These are phyloP conservation scores for Melanostoma mellinum DNA, from an alignment of 2,888 invertebrate species.

Conservation along the genomic window DNA sequence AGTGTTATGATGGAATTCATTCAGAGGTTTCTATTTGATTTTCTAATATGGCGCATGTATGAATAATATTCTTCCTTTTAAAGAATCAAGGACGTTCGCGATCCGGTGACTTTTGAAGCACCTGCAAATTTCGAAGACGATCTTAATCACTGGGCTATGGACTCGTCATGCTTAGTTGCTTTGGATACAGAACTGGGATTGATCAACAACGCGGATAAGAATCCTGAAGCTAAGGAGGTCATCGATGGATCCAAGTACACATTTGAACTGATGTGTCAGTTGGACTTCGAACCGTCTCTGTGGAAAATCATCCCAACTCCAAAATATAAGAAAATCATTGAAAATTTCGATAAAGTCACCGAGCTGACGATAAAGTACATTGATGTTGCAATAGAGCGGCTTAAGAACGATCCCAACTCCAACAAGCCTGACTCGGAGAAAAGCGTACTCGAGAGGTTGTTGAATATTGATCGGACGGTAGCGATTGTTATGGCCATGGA, in stretches of 20 bases:
- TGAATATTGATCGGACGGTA: slow-evolving; percentile 77
- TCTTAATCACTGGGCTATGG: slow-evolving; percentile 84
- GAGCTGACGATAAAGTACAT: slow-evolving; percentile 76
- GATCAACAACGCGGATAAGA: slow-evolving; percentile 66
- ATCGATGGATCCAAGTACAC: slow-evolving; percentile 69
- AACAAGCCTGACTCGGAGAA: slow-evolving; percentile 74
- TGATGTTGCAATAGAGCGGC: slow-evolving; percentile 77
- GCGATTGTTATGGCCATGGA: slow-evolving; percentile 76
- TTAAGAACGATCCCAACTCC: slow-evolving; percentile 67
- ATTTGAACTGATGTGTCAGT: slow-evolving; percentile 72
- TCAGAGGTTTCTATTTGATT: slow-evolving; percentile 13
- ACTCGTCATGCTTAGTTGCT: slow-evolving; percentile 81
- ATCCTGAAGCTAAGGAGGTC: slow-evolving; percentile 73
- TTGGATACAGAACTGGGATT: slow-evolving; percentile 78
- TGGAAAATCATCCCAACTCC: slow-evolving; percentile 75
- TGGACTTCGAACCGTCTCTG: slow-evolving; percentile 76
- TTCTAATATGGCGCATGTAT: not conserved
- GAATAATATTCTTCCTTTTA: not conserved
- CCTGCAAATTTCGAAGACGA: slow-evolving; percentile 82
- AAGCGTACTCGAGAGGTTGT: slow-evolving; percentile 83
- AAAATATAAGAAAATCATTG: slow-evolving; percentile 73
- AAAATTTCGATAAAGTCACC: slow-evolving; percentile 71
- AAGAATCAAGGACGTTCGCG: slow-evolving; percentile 76
- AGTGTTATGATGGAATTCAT: slow-evolving; percentile 80
- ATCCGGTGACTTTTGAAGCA: slow-evolving; percentile 77